Conservation (phyloP, 2,888 invertebrate genomes). For the Yponomeuta evonymella region DNA sequence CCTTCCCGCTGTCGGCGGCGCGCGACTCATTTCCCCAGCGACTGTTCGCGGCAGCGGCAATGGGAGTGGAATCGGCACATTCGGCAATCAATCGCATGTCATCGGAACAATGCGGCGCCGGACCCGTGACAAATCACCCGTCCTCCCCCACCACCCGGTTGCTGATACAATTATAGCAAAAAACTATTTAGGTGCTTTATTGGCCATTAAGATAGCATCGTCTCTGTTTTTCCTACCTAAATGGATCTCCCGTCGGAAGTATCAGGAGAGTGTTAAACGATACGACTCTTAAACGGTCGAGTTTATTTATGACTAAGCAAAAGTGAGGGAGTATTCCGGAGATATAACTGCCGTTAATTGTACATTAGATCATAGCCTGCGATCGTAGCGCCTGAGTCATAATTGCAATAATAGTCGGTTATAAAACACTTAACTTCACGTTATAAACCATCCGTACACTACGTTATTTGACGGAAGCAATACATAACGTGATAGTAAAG, state of each 20-base stretch:
- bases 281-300: neutral
- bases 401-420: neutral
- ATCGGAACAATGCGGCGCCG: conserved; percentile 1
- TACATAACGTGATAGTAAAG: neutral
- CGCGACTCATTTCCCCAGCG: neutral
- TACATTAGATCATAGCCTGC: neutral
- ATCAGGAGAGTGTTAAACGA: conserved; percentile 5
- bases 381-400: neutral
- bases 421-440: neutral
- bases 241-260: neutral
- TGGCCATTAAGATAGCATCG: conserved; percentile 43
- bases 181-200: conserved; percentile 55
- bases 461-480: neutral
- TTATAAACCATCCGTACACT: neutral
- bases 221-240: conserved; percentile 23
- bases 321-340: neutral
- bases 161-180: conserved; percentile 29
- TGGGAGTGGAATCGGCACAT: neutral
- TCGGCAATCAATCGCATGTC: neutral
- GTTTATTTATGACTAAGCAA: neutral
- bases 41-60: neutral
- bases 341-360: neutral
- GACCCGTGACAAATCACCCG: conserved; percentile 7
- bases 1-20: neutral
- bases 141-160: neutral